Conservation (phyloP, 2,113 vertebrate genomes). For the Rhinoptilus africanus region DNA sequence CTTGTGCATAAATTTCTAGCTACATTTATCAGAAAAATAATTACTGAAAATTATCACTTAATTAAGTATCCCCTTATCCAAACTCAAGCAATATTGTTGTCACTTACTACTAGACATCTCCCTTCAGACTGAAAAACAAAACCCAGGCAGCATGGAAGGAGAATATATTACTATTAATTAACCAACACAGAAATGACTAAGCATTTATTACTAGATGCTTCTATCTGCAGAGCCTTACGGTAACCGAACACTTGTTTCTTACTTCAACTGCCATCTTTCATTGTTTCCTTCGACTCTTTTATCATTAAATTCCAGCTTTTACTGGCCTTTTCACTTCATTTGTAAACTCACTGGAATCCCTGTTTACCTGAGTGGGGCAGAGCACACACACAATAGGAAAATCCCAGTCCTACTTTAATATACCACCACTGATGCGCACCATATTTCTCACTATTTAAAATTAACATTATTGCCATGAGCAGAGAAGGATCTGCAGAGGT, state of each 20-base stretch:
- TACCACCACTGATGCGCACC: neutral
- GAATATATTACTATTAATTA: slow-evolving; percentile 41
- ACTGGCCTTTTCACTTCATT: neutral
- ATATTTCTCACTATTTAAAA: neutral
- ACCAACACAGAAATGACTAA: slow-evolving; percentile 58
- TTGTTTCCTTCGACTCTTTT: neutral
- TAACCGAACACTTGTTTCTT: neutral
- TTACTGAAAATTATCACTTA: neutral
- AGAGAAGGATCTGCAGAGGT: neutral
- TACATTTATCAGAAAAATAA: neutral
- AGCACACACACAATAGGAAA: neutral
- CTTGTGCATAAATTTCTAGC: neutral
- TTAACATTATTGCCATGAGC: neutral
- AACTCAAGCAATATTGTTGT: neutral
- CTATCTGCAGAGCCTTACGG: neutral
- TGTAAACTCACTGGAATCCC: neutral
- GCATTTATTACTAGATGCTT: slow-evolving; percentile 35
- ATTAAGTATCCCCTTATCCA: neutral
- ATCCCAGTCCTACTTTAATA: neutral
- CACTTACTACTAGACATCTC: neutral
- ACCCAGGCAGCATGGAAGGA: neutral
- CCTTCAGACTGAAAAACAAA: neutral
- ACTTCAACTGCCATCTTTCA: neutral
- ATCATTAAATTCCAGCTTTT: neutral
- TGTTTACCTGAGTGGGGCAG: neutral